Evolutionary conservation across 2,888 invertebrate species (phyloP), one percentile per base, ranked within the genome.

Genomic region (Tetropium fuscum): DNA sequence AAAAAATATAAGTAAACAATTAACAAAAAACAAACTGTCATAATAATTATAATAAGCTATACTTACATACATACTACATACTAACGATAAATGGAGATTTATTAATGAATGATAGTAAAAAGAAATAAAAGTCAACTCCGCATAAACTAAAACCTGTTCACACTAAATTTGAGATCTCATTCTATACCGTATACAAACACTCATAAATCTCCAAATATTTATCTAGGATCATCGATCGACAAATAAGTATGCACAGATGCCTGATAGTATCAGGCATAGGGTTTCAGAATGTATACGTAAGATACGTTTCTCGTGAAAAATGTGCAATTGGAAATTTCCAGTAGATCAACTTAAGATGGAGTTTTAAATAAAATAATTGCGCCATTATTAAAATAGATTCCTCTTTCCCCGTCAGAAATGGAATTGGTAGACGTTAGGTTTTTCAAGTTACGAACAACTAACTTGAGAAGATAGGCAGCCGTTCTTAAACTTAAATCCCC

Each of bases 401-500:
- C 18, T 11, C 20, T n/a, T 19, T 32, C 19, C 22, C 15, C 6
- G 22, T 18, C 13, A 40, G n/a, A 49, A 36, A 36, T 18, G 13
- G 18, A 4, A 22, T 34, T 36, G 22, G 11, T 15, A 27, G 38
- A 38, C 25, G 49, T 27, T 13, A 22, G 40, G 27, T 15, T 49
- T 49, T 38, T 25, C 38, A 40, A 53, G 58, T 58, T 53, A 51
- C 44, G 53, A 59, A 48, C 57, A 60, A 38, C 41, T 51, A 40
- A 48, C 51, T 59, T 36, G 32, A 48, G 48, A 51, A 64, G 65
- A 68, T 64, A 62, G 61, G 63, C 64, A 60, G 51, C 58, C 68
- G 63, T 69, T 72, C 72, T 70, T 74, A 74, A 75, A 76, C 72
- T 74, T 74, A 77, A 78, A 78, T 78, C 78, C 78, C 73, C 73